phyloP scores from a whole-genome alignment of 2,113 vertebrate species.

The Hyperoodon ampullatus region DNA sequence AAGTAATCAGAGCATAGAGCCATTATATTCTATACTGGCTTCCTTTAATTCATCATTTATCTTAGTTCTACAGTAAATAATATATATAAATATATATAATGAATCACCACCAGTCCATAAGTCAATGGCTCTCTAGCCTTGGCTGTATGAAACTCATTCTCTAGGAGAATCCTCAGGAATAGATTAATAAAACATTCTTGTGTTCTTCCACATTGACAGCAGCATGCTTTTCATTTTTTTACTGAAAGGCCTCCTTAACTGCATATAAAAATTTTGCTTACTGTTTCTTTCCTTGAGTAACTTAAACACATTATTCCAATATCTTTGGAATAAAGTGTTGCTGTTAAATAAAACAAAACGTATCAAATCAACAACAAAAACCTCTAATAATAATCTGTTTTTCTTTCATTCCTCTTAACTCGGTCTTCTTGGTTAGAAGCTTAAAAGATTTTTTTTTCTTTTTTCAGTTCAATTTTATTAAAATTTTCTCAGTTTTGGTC shows the following conservation, averaged over 20 bases:
- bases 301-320: not conserved
- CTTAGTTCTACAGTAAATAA: not conserved
- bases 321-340: not conserved
- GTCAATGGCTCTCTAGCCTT: not conserved
- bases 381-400: not conserved
- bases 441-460: not conserved
- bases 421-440: not conserved
- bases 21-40: not conserved
- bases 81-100: not conserved
- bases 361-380: not conserved
- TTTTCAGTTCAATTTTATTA: not conserved
- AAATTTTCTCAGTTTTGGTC: not conserved
- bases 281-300: not conserved
- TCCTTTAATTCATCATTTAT: not conserved
- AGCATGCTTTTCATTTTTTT: not conserved
- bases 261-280: not conserved
- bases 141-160: not conserved
- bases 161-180: not conserved
- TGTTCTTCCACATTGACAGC: not conserved
- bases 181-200: not conserved
- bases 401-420: not conserved
- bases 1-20: not conserved
- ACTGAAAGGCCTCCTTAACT: not conserved
- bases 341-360: not conserved
- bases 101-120: not conserved